Evolutionary conservation across 2,113 vertebrate genomes (phyloP).

Genomic region (Neotoma lepida): DNA sequence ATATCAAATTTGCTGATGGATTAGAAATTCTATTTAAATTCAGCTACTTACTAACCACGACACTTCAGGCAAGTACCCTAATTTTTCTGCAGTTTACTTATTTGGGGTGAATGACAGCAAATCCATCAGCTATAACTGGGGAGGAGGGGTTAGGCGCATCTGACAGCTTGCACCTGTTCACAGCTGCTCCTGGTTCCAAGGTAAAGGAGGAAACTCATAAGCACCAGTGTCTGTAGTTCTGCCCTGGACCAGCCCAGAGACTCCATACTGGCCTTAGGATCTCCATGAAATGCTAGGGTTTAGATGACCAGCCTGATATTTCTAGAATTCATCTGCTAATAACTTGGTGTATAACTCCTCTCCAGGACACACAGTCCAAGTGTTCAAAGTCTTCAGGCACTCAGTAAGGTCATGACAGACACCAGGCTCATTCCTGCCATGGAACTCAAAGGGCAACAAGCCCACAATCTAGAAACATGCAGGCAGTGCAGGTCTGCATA

Average conservation of each 20-base stretch:
- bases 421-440: not conserved
- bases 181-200: not conserved
- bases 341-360: not conserved
- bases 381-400: not conserved
- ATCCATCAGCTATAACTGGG: not conserved
- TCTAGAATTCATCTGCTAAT: slow-evolving; percentile 9
- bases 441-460: not conserved
- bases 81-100: not conserved
- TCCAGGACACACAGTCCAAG: not conserved
- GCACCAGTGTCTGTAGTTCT: not conserved
- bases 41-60: not conserved
- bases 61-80: not conserved
- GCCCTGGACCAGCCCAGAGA: not conserved
- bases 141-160: not conserved
- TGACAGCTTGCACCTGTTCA: not conserved
- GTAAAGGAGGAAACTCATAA: not conserved
- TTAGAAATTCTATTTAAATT: not conserved
- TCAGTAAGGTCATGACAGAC: not conserved
- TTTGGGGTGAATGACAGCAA: not conserved
- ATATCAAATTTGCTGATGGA: not conserved
- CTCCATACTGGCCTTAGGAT: not conserved
- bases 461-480: not conserved
- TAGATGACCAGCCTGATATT: not conserved
- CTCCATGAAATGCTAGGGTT: not conserved
- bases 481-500: not conserved